Evolutionary conservation across 2,113 vertebrate genomes (phyloP).

Genomic region (Heptranchias perlo): DNA sequence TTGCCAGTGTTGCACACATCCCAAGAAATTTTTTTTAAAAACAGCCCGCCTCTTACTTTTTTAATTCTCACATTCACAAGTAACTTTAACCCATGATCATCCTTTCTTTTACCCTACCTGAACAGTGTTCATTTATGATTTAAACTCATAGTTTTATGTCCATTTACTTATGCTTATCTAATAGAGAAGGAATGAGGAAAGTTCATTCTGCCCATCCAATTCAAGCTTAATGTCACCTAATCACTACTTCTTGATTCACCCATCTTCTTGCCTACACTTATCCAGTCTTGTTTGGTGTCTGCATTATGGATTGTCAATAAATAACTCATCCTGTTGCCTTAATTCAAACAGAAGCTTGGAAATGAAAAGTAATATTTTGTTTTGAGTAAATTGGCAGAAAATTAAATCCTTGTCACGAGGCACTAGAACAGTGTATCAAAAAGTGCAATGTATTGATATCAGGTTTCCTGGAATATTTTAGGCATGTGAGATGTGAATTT

Average conservation of each 20-base stretch:
- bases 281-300: not conserved
- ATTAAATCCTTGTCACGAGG: not conserved
- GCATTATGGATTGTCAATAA: not conserved
- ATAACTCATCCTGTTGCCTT: not conserved
- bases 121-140: not conserved
- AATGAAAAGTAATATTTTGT: not conserved
- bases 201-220: too few species aligned
- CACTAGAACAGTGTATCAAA: not conserved
- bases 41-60: too few species aligned
- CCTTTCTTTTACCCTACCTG: too few species aligned
- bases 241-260: too few species aligned
- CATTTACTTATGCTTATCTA: not conserved
- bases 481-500: not conserved
- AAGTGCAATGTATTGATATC: not conserved
- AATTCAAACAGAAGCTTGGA: not conserved
- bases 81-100: too few species aligned
- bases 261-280: not conserved
- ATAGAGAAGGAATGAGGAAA: not conserved
- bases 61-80: too few species aligned
- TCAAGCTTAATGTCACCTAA: too few species aligned
- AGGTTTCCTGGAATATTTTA: not conserved
- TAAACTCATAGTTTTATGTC: not conserved
- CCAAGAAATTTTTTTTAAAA: too few species aligned
- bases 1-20: too few species aligned
- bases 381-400: not conserved